These are phyloP conservation scores for Limulus polyphemus DNA, from an alignment of 2,888 invertebrate genomes.

Conservation along the genomic window DNA sequence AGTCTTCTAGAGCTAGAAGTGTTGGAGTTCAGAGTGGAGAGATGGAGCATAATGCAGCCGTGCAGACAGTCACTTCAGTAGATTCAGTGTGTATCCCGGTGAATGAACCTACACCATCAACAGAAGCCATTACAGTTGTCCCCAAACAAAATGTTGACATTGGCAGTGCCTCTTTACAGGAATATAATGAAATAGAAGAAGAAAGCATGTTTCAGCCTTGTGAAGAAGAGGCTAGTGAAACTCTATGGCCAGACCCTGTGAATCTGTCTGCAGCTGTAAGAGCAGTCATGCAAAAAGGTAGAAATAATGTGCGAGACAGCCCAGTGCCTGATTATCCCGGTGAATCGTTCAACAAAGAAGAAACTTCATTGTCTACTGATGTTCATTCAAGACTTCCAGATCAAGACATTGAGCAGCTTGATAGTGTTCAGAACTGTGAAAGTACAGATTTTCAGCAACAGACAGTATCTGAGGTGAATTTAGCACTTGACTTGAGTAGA, in stretches of 20 bases:
- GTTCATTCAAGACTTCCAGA: background rate
- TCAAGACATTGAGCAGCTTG: background rate
- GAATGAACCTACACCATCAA: background rate
- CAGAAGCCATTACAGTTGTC: background rate
- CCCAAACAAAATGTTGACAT: too few species aligned
- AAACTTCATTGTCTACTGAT: background rate
- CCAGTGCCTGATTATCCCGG: background rate
- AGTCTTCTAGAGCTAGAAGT: conserved; percentile 17
- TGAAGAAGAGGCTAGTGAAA: conserved; percentile 20
- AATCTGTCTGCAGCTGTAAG: conserved; percentile 22
- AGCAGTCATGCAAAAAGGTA: conserved; percentile 18
- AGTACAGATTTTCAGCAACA: background rate
- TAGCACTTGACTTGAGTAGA: background rate
- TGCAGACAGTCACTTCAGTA: conserved; percentile 14
- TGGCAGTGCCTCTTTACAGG: conserved; percentile 2
- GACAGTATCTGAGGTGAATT: background rate
- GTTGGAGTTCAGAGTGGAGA: conserved; percentile 20
- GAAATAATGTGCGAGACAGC: background rate
- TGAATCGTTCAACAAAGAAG: background rate
- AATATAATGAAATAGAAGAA: conserved; percentile 17
- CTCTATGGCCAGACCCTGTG: conserved; percentile 21
- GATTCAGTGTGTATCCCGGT: background rate
- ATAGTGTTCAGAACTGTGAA: background rate
- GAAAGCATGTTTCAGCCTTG: conserved; percentile 9
- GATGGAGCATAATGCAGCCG: conserved; percentile 17